phyloP scores from a whole-genome alignment of 2,888 invertebrate species.

The Chydorus sphaericus region DNA sequence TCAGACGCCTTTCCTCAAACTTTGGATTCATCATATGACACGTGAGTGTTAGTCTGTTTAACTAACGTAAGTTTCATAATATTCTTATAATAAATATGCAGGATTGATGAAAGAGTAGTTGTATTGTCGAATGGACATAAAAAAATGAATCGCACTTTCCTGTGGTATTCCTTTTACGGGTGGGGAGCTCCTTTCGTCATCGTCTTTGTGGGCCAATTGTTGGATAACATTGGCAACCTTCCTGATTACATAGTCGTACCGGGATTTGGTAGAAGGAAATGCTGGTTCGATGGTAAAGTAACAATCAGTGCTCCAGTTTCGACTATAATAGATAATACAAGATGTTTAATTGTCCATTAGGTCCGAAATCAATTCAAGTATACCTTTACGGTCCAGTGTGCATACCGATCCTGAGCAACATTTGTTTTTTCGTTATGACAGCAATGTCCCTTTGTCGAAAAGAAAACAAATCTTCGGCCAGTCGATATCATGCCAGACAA shows the following conservation, averaged over 20 bases:
- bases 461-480: neutral
- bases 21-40: too few species aligned
- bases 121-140: too few species aligned
- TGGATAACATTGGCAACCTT: slow-evolving; percentile 23
- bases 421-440: slow-evolving; percentile 50
- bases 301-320: too few species aligned
- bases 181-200: slow-evolving; percentile 12
- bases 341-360: neutral
- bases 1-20: too few species aligned
- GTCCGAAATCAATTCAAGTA: slow-evolving; percentile 26
- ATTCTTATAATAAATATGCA: too few species aligned
- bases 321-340: neutral
- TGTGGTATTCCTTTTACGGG: slow-evolving; percentile 11
- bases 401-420: slow-evolving; percentile 45
- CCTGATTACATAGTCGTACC: slow-evolving; percentile 6
- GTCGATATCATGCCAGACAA: neutral
- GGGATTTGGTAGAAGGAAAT: slow-evolving; percentile 6
- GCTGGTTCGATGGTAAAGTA: slow-evolving; percentile 18
- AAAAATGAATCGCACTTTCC: slow-evolving; percentile 38
- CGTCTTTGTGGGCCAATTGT: slow-evolving; percentile 19
- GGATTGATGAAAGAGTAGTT: too few species aligned
- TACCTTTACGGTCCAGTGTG: slow-evolving; percentile 52
- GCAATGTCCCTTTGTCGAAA: slow-evolving; percentile 24
- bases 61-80: too few species aligned
- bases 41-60: too few species aligned